phyloP scores from a whole-genome alignment of 2,113 vertebrate genomes.

The Seriola dumerili region DNA sequence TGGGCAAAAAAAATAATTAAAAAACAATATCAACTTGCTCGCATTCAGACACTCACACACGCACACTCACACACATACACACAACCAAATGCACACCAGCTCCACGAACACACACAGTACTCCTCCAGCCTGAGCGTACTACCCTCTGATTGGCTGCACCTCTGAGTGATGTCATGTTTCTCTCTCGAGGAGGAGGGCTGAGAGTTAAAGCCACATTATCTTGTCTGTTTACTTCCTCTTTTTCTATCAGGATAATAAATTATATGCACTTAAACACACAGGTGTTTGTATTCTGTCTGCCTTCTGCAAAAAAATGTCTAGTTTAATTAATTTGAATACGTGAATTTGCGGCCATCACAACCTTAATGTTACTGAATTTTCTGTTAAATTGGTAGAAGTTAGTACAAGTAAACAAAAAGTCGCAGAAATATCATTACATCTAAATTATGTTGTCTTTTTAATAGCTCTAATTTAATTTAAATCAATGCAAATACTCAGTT shows the following conservation, averaged over 20 bases:
- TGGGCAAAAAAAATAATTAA: not conserved
- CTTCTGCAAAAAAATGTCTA: not conserved
- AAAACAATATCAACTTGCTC: slow-evolving; percentile 55
- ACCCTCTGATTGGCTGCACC: slow-evolving; percentile 73
- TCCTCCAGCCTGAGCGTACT: slow-evolving; percentile 56
- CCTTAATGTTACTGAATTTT: no score
- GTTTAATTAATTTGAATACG: no score
- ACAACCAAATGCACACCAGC: slow-evolving; percentile 58
- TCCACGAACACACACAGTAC: slow-evolving; percentile 55
- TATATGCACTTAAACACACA: not conserved
- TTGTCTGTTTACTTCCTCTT: slow-evolving; percentile 52
- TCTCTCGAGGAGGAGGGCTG: slow-evolving; percentile 52
- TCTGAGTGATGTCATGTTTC: slow-evolving; percentile 66
- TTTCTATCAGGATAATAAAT: not conserved
- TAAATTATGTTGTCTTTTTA: not conserved
- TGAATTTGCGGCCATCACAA: no score
- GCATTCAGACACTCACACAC: slow-evolving; percentile 67
- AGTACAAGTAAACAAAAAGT: not conserved
- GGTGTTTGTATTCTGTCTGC: not conserved
- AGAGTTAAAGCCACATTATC: slow-evolving; percentile 78
- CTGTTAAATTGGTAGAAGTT: not conserved
- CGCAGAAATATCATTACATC: not conserved
- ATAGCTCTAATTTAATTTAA: not conserved
- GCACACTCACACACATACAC: slow-evolving; percentile 70
- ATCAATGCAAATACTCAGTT: not conserved